Conservation (phyloP, 2,113 vertebrate species). For the Hassar affinis region DNA sequence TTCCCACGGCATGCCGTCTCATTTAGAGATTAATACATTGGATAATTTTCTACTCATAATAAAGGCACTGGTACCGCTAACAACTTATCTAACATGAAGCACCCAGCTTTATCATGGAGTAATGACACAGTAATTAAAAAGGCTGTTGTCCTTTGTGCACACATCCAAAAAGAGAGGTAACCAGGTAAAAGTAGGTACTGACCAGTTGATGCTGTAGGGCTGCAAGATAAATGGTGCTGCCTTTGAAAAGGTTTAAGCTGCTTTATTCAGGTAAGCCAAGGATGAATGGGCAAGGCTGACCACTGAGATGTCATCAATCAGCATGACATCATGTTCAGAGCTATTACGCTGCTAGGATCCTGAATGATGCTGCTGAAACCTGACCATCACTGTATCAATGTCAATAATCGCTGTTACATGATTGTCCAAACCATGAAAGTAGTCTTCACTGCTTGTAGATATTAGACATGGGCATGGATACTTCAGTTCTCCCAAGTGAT, state of each 20-base stretch:
- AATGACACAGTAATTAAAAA: slow-evolving; percentile 4
- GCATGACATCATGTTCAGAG: not conserved
- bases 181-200: not conserved
- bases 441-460: not conserved
- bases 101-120: not conserved
- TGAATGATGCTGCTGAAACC: not conserved
- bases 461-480: not conserved
- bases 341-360: not conserved
- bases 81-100: not conserved
- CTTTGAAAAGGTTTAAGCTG: slow-evolving; percentile 24
- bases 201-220: slow-evolving; percentile 8
- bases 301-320: not conserved
- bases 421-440: not conserved
- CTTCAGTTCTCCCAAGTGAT: too few relatives aligned
- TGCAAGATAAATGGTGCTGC: slow-evolving; percentile 11
- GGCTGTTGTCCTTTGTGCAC: not conserved
- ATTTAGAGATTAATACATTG: slow-evolving; percentile 36
- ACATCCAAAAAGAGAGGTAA: not conserved
- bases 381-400: not conserved
- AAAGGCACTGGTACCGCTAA: not conserved
- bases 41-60: slow-evolving; percentile 17
- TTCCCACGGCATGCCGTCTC: slow-evolving; percentile 43
- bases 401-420: not conserved
- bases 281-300: not conserved
- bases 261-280: slow-evolving; percentile 23